A percentile compares a stretch with the other conserved stretches of the same genome.
Evolutionary conservation across 2,888 invertebrate genomes (phyloP).

Genomic region (Sarcophaga variegata): DNA sequence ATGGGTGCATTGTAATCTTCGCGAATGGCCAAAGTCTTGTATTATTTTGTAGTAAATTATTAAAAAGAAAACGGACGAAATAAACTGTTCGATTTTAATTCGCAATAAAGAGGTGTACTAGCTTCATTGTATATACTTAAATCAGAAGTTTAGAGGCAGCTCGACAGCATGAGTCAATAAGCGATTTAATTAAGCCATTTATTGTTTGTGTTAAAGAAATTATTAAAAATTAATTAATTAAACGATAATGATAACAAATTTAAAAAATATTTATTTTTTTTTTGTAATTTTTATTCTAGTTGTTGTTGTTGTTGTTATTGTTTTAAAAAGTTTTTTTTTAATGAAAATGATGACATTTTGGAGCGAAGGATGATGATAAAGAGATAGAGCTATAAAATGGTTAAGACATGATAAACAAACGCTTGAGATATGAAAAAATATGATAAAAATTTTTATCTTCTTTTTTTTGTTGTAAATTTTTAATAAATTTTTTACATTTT

Average conservation of each 20-base stretch:
- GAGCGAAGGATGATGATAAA: conserved; percentile 65
- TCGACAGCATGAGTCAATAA: too few relatives aligned
- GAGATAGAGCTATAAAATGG: conserved; percentile 70
- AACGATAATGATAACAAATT: not conserved
- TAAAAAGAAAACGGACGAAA: too few relatives aligned
- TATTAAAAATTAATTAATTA: too few relatives aligned
- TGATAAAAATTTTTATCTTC: conserved; percentile 35
- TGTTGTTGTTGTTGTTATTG: not conserved
- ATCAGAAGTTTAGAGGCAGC: too few relatives aligned
- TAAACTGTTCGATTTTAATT: too few relatives aligned
- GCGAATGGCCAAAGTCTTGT: too few relatives aligned
- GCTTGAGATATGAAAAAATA: conserved; percentile 65
- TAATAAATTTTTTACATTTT: conserved; percentile 15
- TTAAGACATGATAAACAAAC: conserved; percentile 73
- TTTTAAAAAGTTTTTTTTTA: not conserved
- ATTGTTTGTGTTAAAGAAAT: too few relatives aligned
- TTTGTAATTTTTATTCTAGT: not conserved
- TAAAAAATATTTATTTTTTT: not conserved
- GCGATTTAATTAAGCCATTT: too few relatives aligned
- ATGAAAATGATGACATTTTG: conserved; percentile 49
- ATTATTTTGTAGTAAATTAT: too few relatives aligned
- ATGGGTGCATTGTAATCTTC: too few relatives aligned
- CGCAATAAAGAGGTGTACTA: too few relatives aligned
- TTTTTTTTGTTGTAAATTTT: conserved; percentile 23
- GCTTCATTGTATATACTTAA: too few relatives aligned